Conservation (phyloP, 2,797 vertebrate species). For the Oophaga sylvatica region DNA sequence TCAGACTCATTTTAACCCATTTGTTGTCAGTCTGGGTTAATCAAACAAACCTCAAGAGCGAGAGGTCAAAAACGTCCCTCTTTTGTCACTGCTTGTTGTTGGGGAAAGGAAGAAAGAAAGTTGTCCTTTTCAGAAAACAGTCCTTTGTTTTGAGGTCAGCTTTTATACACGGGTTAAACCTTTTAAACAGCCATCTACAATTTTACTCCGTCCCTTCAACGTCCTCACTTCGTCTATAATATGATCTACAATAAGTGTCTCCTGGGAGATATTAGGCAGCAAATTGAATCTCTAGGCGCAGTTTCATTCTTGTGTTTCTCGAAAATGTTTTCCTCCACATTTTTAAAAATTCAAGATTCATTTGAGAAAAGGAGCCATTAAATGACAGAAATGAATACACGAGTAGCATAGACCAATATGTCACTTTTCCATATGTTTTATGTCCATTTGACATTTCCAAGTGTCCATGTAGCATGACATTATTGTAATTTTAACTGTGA, state of each 20-base stretch:
- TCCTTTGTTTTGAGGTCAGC: conserved; percentile 48
- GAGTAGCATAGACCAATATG: not conserved
- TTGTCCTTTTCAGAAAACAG: conserved; percentile 33
- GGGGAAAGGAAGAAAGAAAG: conserved; percentile 4
- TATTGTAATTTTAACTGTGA: no score
- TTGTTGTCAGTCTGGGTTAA: conserved; percentile 53
- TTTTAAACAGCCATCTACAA: conserved; percentile 57
- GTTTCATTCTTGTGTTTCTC: conserved; percentile 12
- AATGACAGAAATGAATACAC: not conserved
- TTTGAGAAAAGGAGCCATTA: not conserved
- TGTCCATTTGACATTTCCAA: not conserved
- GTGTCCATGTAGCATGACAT: no score
- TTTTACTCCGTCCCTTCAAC: conserved; percentile 58
- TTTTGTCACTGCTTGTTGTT: conserved; percentile 44
- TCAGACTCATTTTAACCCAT: conserved; percentile 57
- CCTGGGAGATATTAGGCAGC: conserved; percentile 45
- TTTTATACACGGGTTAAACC: conserved; percentile 46
- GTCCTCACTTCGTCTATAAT: conserved; percentile 51
- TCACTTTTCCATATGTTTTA: not conserved
- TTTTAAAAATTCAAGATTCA: not conserved
- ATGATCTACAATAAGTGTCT: conserved; percentile 47
- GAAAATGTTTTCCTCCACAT: not conserved
- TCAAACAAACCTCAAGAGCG: conserved; percentile 46
- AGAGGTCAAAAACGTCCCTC: conserved; percentile 46
- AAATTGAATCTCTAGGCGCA: conserved; percentile 24